Evolutionary conservation across 2,888 invertebrate genomes (phyloP).

Genomic region (Folsomia manolachei): DNA sequence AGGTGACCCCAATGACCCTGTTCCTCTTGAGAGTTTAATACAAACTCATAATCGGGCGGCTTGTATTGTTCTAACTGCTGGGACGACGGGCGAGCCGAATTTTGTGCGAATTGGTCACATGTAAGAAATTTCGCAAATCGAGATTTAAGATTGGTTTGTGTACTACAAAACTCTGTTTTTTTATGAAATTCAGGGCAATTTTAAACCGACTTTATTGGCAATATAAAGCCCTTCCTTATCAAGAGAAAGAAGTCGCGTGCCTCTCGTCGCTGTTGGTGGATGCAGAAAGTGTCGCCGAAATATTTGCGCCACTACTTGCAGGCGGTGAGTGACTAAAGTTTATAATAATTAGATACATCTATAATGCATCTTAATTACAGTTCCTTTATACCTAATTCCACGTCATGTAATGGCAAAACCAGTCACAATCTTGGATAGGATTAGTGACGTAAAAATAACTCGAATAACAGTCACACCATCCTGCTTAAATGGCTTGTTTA

Average conservation of each 20-base stretch:
- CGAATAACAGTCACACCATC: slow-evolving; percentile 27
- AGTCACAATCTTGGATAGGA: not conserved
- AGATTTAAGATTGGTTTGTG: not conserved
- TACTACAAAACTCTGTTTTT: not conserved
- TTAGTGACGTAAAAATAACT: slow-evolving; percentile 17
- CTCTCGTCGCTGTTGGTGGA: slow-evolving; percentile 91
- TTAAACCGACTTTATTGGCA: slow-evolving; percentile 84
- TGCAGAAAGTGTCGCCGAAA: slow-evolving; percentile 82
- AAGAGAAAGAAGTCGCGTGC: slow-evolving; percentile 64
- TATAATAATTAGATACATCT: too few species aligned
- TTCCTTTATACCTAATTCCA: slow-evolving; percentile 70
- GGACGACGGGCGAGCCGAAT: slow-evolving; percentile 38
- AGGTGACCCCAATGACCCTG: slow-evolving; percentile 30
- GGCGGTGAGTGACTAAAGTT: too few species aligned
- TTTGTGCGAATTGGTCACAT: slow-evolving; percentile 64
- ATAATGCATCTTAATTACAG: too few species aligned
- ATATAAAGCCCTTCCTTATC: slow-evolving; percentile 76
- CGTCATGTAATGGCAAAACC: slow-evolving; percentile 57
- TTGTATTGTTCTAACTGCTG: slow-evolving; percentile 78
- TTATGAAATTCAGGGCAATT: slow-evolving; percentile 61
- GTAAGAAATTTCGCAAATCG: slow-evolving; percentile 6
- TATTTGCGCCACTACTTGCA: slow-evolving; percentile 79
- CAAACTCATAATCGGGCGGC: slow-evolving; percentile 57
- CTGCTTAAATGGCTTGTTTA: slow-evolving; percentile 10
- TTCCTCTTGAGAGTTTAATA: slow-evolving; percentile 28